A percentile compares a stretch with the other conserved stretches of the same genome.
phyloP scores from a whole-genome alignment of 2,797 vertebrate species.

The Ambastaia sidthimunki region DNA sequence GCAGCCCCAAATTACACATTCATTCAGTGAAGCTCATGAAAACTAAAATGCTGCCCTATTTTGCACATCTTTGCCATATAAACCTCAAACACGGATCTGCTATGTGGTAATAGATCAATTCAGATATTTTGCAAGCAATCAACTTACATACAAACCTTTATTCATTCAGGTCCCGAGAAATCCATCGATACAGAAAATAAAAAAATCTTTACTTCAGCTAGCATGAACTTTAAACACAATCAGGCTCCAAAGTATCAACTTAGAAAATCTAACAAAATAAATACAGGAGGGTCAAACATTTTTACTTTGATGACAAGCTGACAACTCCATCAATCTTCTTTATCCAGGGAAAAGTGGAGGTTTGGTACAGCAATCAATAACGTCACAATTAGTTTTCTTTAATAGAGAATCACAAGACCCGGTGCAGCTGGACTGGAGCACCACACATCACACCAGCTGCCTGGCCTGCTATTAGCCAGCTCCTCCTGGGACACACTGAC shows the following conservation, averaged over 20 bases:
- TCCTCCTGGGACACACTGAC: constrained; percentile 72
- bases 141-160: no score
- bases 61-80: no score
- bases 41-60: no score
- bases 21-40: no score
- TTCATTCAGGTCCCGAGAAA: no score
- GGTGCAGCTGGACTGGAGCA: constrained; percentile 75
- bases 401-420: constrained; percentile 65
- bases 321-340: constrained; percentile 83
- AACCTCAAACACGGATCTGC: no score
- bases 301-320: constrained; percentile 75
- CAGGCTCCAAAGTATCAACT: constrained; percentile 39
- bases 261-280: constrained; percentile 65
- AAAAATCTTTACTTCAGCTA: background rate
- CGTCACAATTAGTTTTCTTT: constrained; percentile 78
- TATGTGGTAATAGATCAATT: no score
- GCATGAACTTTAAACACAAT: background rate
- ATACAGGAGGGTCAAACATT: constrained; percentile 25
- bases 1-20: no score
- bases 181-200: background rate
- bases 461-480: constrained; percentile 76
- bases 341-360: constrained; percentile 74
- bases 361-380: constrained; percentile 79
- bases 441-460: constrained; percentile 68
- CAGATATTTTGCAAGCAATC: no score